Conservation (phyloP, 1,140 invertebrate species). For the Penaeus vannamei region DNA sequence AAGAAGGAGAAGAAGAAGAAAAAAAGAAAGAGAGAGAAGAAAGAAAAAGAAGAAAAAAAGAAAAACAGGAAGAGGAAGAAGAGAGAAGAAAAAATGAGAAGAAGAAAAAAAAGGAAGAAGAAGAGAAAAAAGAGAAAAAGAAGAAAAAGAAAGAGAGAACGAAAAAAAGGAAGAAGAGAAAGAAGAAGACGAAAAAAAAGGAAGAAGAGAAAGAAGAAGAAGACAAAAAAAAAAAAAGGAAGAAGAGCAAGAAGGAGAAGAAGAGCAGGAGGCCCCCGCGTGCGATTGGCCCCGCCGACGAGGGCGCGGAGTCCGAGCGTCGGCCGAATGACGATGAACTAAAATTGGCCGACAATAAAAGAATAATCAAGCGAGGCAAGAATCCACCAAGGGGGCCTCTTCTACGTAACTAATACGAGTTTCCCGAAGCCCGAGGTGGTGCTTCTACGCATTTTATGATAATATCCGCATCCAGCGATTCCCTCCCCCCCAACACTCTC, state of each 20-base stretch:
- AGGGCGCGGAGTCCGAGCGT: not conserved
- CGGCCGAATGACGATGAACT: slow-evolving; percentile 44
- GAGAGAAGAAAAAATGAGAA: too few relatives aligned
- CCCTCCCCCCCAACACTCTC: not conserved
- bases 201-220: too few relatives aligned
- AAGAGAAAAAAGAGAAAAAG: too few relatives aligned
- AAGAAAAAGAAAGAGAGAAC: too few relatives aligned
- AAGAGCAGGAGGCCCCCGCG: slow-evolving; percentile 27
- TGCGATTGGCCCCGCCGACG: slow-evolving; percentile 11
- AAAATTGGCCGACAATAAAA: slow-evolving; percentile 63
- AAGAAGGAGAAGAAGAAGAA: too few relatives aligned
- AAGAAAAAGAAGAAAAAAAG: too few relatives aligned
- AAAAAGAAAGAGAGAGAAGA: too few relatives aligned
- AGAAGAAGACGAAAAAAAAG: not conserved
- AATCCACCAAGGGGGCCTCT: slow-evolving; percentile 54
- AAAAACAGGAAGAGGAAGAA: too few relatives aligned
- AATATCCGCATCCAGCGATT: slow-evolving; percentile 47
- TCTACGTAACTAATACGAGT: slow-evolving; percentile 51
- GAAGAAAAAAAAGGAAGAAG: too few relatives aligned
- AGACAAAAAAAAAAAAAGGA: not conserved
- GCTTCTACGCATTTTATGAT: slow-evolving; percentile 63
- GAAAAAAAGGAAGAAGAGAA: not conserved
- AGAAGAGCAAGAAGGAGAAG: not conserved
- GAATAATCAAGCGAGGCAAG: slow-evolving; percentile 50
- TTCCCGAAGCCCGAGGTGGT: slow-evolving; percentile 57